These are phyloP conservation scores for Epistrophe grossulariae DNA, from an alignment of 2,888 invertebrate genomes.

Conservation along the genomic window DNA sequence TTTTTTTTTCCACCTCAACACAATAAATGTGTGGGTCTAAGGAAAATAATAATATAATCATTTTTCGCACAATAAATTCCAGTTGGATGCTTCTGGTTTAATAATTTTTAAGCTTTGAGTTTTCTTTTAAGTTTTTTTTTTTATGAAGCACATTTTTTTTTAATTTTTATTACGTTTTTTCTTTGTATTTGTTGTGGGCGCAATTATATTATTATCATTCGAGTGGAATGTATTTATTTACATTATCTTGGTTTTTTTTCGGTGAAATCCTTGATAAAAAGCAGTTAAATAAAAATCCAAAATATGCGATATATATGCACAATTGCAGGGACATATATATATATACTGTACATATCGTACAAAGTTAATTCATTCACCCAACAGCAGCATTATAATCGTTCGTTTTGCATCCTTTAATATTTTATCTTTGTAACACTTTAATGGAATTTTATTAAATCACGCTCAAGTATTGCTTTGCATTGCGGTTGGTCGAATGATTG, in stretches of 20 bases:
- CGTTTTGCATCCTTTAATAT: slow-evolving; percentile 37
- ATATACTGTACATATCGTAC: neutral
- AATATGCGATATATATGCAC: neutral
- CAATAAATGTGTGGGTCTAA: slow-evolving; percentile 16
- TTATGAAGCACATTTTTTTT: slow-evolving; percentile 26
- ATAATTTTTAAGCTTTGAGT: slow-evolving; percentile 45
- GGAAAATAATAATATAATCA: slow-evolving; percentile 43
- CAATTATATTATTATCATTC: slow-evolving; percentile 49
- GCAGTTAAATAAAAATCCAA: neutral
- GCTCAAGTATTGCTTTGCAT: slow-evolving; percentile 41
- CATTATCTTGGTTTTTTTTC: slow-evolving; percentile 24
- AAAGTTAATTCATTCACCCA: slow-evolving; percentile 20
- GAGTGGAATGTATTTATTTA: slow-evolving; percentile 58
- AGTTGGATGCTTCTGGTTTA: slow-evolving; percentile 69
- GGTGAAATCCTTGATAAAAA: slow-evolving; percentile 20
- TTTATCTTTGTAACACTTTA: slow-evolving; percentile 42
- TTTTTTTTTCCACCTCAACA: slow-evolving; percentile 6
- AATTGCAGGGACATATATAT: neutral
- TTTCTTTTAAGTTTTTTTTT: slow-evolving; percentile 45
- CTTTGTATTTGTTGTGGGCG: slow-evolving; percentile 24
- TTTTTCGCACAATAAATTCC: slow-evolving; percentile 74
- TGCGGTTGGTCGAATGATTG: slow-evolving; percentile 31
- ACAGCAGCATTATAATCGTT: neutral
- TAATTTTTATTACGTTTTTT: slow-evolving; percentile 24
- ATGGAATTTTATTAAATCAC: slow-evolving; percentile 59